phyloP scores from a whole-genome alignment of 2,888 invertebrate species.

The Baccha elongata region DNA sequence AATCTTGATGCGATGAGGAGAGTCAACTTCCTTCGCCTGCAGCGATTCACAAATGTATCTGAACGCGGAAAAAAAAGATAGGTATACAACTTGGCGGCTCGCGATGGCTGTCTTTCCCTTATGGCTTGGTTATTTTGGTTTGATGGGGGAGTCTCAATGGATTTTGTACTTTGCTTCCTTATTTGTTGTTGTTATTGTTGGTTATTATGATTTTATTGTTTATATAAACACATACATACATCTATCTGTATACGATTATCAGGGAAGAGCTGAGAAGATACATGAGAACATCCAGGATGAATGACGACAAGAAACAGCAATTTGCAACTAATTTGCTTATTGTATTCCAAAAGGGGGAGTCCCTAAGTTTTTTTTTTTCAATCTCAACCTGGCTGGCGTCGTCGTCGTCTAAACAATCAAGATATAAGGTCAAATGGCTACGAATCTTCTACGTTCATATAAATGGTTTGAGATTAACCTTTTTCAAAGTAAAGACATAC shows the following conservation, averaged over 20 bases:
- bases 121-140: constrained; percentile 37
- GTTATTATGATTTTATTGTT: constrained; percentile 68
- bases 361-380: constrained; percentile 2
- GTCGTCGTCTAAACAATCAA: constrained; percentile 46
- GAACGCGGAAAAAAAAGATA: constrained; percentile 11
- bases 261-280: constrained; percentile 19
- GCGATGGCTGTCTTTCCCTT: constrained; percentile 63
- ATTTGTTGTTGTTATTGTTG: constrained; percentile 69
- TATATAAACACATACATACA: not conserved
- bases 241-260: not conserved
- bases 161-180: constrained; percentile 67
- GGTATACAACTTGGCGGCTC: constrained; percentile 31
- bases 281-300: constrained; percentile 47
- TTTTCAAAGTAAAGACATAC: constrained; percentile 4
- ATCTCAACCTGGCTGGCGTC: constrained; percentile 4
- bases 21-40: constrained; percentile 72
- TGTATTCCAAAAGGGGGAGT: constrained; percentile 58
- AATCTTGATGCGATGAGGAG: constrained; percentile 72
- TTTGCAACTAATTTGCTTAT: constrained; percentile 73
- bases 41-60: constrained; percentile 66
- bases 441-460: constrained; percentile 7
- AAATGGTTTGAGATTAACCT: constrained; percentile 45
- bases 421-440: constrained; percentile 57
- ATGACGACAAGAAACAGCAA: constrained; percentile 67
- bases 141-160: constrained; percentile 68